Base-by-base conservation (phyloP, 2,888 invertebrate genomes). In the Ernsta delagoae region DNA sequence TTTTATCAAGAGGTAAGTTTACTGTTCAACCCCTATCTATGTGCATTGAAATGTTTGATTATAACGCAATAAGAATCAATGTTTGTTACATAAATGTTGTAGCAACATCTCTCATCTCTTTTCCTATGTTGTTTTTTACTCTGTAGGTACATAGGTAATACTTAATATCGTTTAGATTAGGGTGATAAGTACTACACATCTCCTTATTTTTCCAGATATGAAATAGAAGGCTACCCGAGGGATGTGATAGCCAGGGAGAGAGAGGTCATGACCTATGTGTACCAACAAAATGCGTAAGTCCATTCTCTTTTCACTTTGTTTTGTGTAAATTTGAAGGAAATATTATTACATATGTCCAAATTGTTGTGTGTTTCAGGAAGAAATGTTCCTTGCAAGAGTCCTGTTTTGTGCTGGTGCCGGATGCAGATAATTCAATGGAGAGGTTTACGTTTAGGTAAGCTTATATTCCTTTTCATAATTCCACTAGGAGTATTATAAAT, bases 371-470 rank as follows among this genome's bases (percentile, higher is more conserved):
- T 87, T 86, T 6, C 83, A 93, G 93, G 1, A 94, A 92, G 71
- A 85, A 81, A 60, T 93, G 91, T 72, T 77, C 85, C 8, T 74
- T 94, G 5, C 88, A 89, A 74, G 91, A 91, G 1, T 92, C 92
- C 0, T 83, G 85, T 12, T 93, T 93, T 69, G 83, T 94, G n/a
- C 79, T 96, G 72, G 91, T 94, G 34, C 83, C 88, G 1, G 88
- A 94, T 1, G 93, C 94, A 56, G 94, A 95, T 63, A 95, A 95
- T 64, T 94, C 94, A 41, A 85, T 98, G 70, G 98, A 99, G 79
- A 98, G 97, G 84, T 99, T 98, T 82, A 97, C 99, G 16, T 98
- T 99, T 86, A 98, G 99, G 92, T 92, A 67, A 54, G 24, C n/a
- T 34, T n/a, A 39, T 0, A 43, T 31, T n/a, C 5, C 12, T 16